Percentiles rank a stretch among this genome's conserved stretches.
Evolutionary conservation across 2,888 invertebrate species (phyloP).

Genomic region (Drosophila pseudotakahashii): DNA sequence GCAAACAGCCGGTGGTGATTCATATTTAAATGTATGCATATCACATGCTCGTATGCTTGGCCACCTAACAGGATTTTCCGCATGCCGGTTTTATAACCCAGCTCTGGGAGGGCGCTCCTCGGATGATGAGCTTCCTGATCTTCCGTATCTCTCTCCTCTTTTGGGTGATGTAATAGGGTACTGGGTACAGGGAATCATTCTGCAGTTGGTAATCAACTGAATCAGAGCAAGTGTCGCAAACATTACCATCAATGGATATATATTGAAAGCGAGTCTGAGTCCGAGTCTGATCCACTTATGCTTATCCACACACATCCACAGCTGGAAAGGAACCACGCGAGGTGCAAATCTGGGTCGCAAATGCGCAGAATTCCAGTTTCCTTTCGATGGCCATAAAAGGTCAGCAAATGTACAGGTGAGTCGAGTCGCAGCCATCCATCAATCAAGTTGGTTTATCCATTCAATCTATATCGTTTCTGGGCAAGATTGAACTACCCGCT

Average conservation of each 20-base stretch:
- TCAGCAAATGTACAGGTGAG: conserved; percentile 91
- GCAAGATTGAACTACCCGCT: conserved; percentile 88
- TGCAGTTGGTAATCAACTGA: not conserved
- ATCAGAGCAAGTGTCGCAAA: not conserved
- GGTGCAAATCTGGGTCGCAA: conserved; percentile 92
- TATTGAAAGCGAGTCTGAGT: conserved; percentile 14
- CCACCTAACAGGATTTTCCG: conserved; percentile 36
- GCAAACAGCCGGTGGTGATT: conserved; percentile 18
- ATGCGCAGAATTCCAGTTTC: conserved; percentile 92
- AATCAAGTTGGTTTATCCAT: conserved; percentile 1
- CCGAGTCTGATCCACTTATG: conserved; percentile 22
- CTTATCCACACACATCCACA: conserved; percentile 84
- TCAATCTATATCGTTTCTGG: conserved; percentile 1
- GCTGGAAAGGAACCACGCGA: conserved; percentile 90
- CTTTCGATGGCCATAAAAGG: conserved; percentile 92
- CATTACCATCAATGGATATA: conserved; percentile 13
- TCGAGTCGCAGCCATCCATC: conserved; percentile 50
- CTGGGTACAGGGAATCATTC: not conserved
- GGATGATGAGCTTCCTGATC: not conserved
- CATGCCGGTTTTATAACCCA: conserved; percentile 13
- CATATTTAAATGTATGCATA: conserved; percentile 45
- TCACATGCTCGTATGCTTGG: conserved; percentile 5
- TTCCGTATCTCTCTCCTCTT: not conserved
- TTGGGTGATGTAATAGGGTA: not conserved
- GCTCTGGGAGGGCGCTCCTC: not conserved